Evolutionary conservation across 1,140 invertebrate species (phyloP), one percentile per base, ranked within the genome.

Genomic region (Varroa destructor): DNA sequence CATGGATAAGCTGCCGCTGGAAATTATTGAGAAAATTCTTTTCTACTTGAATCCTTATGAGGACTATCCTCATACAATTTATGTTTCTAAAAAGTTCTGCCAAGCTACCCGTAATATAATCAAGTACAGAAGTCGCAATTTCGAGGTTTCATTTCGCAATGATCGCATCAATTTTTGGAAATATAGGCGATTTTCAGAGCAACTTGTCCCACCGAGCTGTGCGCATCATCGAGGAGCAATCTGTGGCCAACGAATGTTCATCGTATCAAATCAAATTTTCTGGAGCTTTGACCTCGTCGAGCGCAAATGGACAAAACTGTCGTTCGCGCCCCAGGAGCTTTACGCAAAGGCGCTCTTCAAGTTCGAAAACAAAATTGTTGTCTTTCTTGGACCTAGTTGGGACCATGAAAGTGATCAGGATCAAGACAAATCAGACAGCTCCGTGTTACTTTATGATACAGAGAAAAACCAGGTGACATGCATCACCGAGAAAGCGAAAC

Each of bases 1-100:
- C 61, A 67, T 67, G 12, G 61, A 67, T 37, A 46, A 67, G 36
- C 61, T 67, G 12, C 61, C 61, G 10, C 12, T 67, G 61, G 61
- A 67, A 67, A 1, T 67, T 8, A 67, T 67, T 12, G 61, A 67
- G 40, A 12, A 14, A 37, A 46, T 67, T 40, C 36, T 67, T 14
- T 67, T 0, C 46, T 46, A 67, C 40, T 46, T 67, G 37, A 67
- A 67, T 37, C 40, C 46, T 8, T 67, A 67, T 40, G 12, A 46
- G 8, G 61, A 67, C 37, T 67, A 25, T 8, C 61, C 10, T 12
- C 14, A 37, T 8, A 67, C 61, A 12, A 40, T 67, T 1, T 37
- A 4, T 12, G 61, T 67, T 37, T 43, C 40, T 12, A 46, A 67
- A 8, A 14, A 67, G 3, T 67, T 67, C 61, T 46, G 61, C 12